These are phyloP conservation scores for Tiliacea aurago DNA, from an alignment of 2,888 invertebrate species.

Conservation along the genomic window DNA sequence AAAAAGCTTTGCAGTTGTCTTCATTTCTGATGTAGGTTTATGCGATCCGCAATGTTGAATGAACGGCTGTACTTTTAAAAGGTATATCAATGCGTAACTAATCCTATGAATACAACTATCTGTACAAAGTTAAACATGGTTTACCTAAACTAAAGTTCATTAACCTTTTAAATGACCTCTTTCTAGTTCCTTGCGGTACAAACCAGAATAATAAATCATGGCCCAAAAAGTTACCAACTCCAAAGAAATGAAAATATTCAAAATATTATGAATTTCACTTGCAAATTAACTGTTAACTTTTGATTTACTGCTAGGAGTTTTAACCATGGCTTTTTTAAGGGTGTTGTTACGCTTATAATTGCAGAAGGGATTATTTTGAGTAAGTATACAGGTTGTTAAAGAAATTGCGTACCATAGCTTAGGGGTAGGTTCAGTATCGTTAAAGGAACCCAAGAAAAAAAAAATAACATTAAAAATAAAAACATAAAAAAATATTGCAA, in stretches of 20 bases:
- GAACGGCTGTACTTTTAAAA: not conserved
- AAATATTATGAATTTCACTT: conserved; percentile 44
- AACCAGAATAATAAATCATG: conserved; percentile 28
- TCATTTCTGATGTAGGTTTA: not conserved
- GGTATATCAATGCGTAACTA: not conserved
- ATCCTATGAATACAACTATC: not conserved
- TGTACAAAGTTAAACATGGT: no score
- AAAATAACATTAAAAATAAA: no score
- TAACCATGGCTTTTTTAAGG: conserved; percentile 4
- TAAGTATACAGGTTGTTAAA: no score
- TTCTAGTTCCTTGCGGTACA: conserved; percentile 26
- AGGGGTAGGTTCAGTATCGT: no score
- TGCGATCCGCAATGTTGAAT: not conserved
- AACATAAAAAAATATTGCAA: no score
- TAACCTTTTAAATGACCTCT: conserved; percentile 5
- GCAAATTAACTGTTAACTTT: conserved; percentile 44
- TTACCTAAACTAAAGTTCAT: not conserved
- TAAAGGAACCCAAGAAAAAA: no score
- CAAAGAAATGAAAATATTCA: conserved; percentile 41
- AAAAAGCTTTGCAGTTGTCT: not conserved
- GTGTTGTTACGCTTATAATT: not conserved
- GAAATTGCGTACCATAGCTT: no score
- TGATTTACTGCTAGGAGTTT: conserved; percentile 43
- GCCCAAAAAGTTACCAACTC: conserved; percentile 42
- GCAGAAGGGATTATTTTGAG: not conserved